Evolutionary conservation across 2,797 vertebrate species (phyloP).

Genomic region (Brachyrhaphis roseni): DNA sequence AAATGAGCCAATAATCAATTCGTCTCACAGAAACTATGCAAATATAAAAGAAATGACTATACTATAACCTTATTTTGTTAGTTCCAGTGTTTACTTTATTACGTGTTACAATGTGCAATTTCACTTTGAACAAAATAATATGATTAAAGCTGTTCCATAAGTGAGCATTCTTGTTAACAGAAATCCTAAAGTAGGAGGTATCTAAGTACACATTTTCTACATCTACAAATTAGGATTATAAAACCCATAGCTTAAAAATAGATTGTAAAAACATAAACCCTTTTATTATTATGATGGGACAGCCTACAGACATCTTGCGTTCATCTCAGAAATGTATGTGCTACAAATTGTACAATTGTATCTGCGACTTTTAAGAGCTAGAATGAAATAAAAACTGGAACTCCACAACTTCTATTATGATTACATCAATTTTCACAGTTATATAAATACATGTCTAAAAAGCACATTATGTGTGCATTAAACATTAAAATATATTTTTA

Average conservation of each 20-base stretch:
- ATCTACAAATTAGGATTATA: not conserved
- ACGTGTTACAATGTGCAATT: not conserved
- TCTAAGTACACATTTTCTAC: not conserved
- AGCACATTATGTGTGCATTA: not conserved
- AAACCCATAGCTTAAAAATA: not conserved
- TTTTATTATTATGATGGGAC: not conserved
- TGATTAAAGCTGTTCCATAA: not conserved
- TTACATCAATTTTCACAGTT: not conserved
- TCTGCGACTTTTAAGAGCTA: not conserved
- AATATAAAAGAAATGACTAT: not conserved
- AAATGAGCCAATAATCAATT: not conserved
- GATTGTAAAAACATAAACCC: not conserved
- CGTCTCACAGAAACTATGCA: not conserved
- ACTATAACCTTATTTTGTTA: not conserved
- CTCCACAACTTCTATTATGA: not conserved
- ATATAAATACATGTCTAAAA: not conserved
- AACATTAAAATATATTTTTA: not conserved
- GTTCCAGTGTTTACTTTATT: not conserved
- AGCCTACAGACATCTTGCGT: not conserved
- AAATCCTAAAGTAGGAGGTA: not conserved
- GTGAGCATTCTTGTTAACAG: not conserved
- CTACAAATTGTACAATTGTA: not conserved
- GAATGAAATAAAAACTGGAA: not conserved
- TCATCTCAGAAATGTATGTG: not conserved
- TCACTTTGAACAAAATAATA: not conserved